A percentile compares a stretch with the other conserved stretches of the same genome.
phyloP scores from a whole-genome alignment of 2,797 vertebrate genomes.

The Myioborus miniatus region DNA sequence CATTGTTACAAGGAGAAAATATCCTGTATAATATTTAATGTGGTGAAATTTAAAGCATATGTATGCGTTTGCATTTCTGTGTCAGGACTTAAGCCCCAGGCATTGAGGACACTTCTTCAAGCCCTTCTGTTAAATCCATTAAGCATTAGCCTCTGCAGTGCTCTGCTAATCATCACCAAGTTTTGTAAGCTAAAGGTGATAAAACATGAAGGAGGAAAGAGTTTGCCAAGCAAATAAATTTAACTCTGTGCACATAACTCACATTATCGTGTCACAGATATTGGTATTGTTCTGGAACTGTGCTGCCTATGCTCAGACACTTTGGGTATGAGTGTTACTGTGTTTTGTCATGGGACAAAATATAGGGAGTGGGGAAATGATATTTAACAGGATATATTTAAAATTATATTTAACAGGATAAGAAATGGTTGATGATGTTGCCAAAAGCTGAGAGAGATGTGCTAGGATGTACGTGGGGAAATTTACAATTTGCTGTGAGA shows the following conservation, averaged over 20 bases:
- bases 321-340: not conserved
- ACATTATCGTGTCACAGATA: accelerated
- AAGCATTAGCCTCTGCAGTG: not conserved
- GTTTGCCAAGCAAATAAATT: not conserved
- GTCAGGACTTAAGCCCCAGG: not conserved
- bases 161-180: not conserved
- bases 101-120: not conserved
- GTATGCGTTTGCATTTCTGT: not conserved
- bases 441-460: not conserved
- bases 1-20: constrained; percentile 11
- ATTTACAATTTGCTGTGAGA: not conserved
- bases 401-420: not conserved
- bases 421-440: not conserved
- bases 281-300: not conserved
- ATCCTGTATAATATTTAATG: not conserved
- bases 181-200: not conserved
- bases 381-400: not conserved
- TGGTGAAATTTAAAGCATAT: constrained; percentile 11
- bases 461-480: not conserved
- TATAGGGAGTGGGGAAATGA: not conserved
- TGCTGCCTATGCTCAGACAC: not conserved
- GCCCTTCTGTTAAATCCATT: not conserved
- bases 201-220: not conserved
- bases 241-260: not conserved
- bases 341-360: not conserved